Conservation (phyloP, 2,797 vertebrate genomes). For the Microcaecilia unicolor region DNA sequence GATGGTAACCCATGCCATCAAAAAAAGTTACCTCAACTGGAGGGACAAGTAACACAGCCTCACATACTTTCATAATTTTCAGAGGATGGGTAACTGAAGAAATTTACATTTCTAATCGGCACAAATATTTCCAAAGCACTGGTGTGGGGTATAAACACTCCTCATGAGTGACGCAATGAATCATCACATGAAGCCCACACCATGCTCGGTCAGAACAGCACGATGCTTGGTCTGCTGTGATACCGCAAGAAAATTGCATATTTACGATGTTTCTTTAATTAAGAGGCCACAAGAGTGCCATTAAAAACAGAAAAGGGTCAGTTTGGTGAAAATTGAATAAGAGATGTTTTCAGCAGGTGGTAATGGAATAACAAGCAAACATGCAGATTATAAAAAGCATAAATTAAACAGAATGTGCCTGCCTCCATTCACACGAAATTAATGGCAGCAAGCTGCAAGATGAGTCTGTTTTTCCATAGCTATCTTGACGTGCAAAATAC, state of each 20-base stretch:
- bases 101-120: too few relatives aligned
- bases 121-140: too few relatives aligned
- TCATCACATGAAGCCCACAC: too few relatives aligned
- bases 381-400: slow-evolving; percentile 19
- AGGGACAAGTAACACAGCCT: too few relatives aligned
- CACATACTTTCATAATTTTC: too few relatives aligned
- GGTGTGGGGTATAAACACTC: too few relatives aligned
- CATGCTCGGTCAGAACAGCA: neutral
- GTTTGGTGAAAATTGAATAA: slow-evolving; percentile 27
- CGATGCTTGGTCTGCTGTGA: neutral
- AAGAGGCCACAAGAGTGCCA: slow-evolving; percentile 21
- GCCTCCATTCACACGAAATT: slow-evolving; percentile 30
- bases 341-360: slow-evolving; percentile 24
- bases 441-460: slow-evolving; percentile 17
- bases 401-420: slow-evolving; percentile 11
- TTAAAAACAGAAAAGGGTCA: slow-evolving; percentile 16
- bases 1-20: too few relatives aligned
- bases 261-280: slow-evolving; percentile 16
- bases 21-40: too few relatives aligned
- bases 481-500: neutral
- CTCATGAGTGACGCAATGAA: too few relatives aligned
- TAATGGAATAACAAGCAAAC: slow-evolving; percentile 41
- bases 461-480: slow-evolving; percentile 5
- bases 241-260: neutral
- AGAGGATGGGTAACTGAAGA: too few relatives aligned